Percentiles rank a stretch among this genome's conserved stretches.
These are phyloP conservation scores for Conomelus anceps DNA, from an alignment of 2,888 invertebrate genomes.

Conservation along the genomic window DNA sequence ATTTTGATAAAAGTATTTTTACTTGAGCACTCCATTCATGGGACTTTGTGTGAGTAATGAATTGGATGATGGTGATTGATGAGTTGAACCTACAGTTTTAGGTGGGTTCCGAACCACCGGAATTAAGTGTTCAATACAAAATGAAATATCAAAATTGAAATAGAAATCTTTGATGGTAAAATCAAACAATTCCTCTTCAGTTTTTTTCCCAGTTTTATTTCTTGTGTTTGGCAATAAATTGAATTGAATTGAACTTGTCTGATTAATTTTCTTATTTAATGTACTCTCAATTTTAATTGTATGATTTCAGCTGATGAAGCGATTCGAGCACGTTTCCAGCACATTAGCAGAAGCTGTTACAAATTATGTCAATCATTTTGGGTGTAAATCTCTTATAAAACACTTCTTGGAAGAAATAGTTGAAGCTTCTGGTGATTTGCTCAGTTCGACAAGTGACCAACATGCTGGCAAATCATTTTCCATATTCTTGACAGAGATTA, in stretches of 20 bases:
- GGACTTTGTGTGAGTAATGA: too few species aligned
- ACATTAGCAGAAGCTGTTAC: slow-evolving; percentile 65
- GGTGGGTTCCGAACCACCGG: too few species aligned
- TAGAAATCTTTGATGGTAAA: too few species aligned
- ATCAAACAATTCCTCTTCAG: too few species aligned
- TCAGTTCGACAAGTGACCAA: slow-evolving; percentile 44
- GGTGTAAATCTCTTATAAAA: slow-evolving; percentile 60
- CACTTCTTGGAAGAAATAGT: slow-evolving; percentile 69
- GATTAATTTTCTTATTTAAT: not conserved
- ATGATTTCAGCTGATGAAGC: slow-evolving; percentile 63
- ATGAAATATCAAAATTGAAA: too few species aligned
- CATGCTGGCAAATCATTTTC: slow-evolving; percentile 46
- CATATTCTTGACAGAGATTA: slow-evolving; percentile 58
- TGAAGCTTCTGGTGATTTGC: slow-evolving; percentile 56
- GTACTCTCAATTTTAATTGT: not conserved
- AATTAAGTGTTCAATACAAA: too few species aligned
- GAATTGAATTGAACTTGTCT: too few species aligned
- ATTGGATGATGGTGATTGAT: too few species aligned
- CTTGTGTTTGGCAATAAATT: too few species aligned
- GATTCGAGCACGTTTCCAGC: slow-evolving; percentile 62
- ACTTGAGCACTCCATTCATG: slow-evolving; percentile 72
- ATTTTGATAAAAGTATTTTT: slow-evolving; percentile 74
- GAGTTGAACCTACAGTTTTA: too few species aligned
- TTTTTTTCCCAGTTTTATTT: too few species aligned
- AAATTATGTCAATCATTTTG: slow-evolving; percentile 59